Percentiles rank a stretch among this genome's conserved stretches.
Evolutionary conservation across 2,888 invertebrate species (phyloP).

Genomic region (Synanthedon vespiformis): DNA sequence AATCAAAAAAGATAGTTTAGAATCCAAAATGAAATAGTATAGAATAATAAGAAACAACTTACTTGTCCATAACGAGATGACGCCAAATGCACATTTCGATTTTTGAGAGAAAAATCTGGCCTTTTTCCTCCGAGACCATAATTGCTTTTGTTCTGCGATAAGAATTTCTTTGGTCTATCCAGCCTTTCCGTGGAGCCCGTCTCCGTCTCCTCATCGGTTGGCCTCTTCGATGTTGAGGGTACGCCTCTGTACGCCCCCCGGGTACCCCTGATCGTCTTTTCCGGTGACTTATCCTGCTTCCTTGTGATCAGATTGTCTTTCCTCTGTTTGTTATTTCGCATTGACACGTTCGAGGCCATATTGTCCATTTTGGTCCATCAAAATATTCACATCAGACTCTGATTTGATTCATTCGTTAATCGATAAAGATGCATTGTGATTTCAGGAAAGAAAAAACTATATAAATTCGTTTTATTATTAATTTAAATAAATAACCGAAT

Average conservation of each 20-base stretch:
- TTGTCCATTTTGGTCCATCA: slow-evolving; percentile 59
- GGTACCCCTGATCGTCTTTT: slow-evolving; percentile 62
- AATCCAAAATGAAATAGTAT: no score
- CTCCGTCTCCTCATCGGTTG: slow-evolving; percentile 43
- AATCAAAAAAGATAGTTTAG: no score
- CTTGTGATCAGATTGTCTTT: slow-evolving; percentile 64
- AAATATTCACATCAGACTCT: slow-evolving; percentile 10
- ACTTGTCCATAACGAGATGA: slow-evolving; percentile 66
- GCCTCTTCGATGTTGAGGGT: slow-evolving; percentile 53
- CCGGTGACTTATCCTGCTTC: slow-evolving; percentile 66
- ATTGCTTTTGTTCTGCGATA: slow-evolving; percentile 53
- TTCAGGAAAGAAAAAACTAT: slow-evolving; percentile 8
- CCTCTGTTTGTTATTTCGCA: slow-evolving; percentile 54
- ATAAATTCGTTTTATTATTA: slow-evolving; percentile 8
- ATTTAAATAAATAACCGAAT: slow-evolving; percentile 11
- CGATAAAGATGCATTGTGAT: slow-evolving; percentile 15
- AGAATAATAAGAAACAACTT: no score
- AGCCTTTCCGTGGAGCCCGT: slow-evolving; percentile 57
- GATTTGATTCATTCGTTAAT: slow-evolving; percentile 1
- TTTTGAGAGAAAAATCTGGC: slow-evolving; percentile 61
- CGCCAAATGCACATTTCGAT: slow-evolving; percentile 61
- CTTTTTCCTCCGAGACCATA: slow-evolving; percentile 61
- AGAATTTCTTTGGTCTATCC: slow-evolving; percentile 65
- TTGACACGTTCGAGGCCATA: slow-evolving; percentile 55
- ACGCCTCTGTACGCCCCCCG: slow-evolving; percentile 55